A percentile compares a stretch with the other conserved stretches of the same genome.
phyloP scores from a whole-genome alignment of 2,888 invertebrate genomes.

The Andrena bucephala region DNA sequence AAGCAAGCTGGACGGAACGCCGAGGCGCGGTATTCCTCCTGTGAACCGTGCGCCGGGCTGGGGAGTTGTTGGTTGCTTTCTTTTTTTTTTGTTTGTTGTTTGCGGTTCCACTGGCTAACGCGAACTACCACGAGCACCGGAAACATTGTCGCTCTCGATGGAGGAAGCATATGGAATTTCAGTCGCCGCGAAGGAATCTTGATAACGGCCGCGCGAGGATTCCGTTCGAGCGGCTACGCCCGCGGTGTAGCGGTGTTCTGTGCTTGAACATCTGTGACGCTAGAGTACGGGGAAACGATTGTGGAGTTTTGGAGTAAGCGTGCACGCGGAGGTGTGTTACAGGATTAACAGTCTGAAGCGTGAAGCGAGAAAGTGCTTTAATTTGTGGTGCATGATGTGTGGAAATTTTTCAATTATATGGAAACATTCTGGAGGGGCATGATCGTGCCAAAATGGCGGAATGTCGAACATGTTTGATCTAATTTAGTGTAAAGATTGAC shows the following conservation, averaged over 20 bases:
- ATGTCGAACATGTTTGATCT: too few species aligned
- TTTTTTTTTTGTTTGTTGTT: not conserved
- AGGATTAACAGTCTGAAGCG: too few species aligned
- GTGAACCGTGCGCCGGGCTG: not conserved
- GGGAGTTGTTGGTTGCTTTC: not conserved
- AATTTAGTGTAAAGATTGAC: too few species aligned
- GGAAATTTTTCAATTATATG: too few species aligned
- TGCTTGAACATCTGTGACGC: not conserved
- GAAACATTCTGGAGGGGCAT: too few species aligned
- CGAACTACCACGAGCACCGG: not conserved
- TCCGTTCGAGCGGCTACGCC: not conserved
- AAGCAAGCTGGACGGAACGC: not conserved
- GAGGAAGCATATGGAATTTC: constrained; percentile 4
- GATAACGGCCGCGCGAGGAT: not conserved
- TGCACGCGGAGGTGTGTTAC: too few species aligned
- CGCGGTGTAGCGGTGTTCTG: not conserved
- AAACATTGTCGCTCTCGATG: not conserved
- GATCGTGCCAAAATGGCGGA: too few species aligned
- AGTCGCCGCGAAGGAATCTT: constrained; percentile 4
- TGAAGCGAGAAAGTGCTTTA: too few species aligned
- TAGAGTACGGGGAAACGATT: not conserved
- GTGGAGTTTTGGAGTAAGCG: too few species aligned
- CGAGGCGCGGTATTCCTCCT: not conserved
- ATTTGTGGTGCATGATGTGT: too few species aligned
- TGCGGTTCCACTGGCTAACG: constrained; percentile 1